Evolutionary conservation across 2,888 invertebrate genomes (phyloP).

Genomic region (Alitta virens): DNA sequence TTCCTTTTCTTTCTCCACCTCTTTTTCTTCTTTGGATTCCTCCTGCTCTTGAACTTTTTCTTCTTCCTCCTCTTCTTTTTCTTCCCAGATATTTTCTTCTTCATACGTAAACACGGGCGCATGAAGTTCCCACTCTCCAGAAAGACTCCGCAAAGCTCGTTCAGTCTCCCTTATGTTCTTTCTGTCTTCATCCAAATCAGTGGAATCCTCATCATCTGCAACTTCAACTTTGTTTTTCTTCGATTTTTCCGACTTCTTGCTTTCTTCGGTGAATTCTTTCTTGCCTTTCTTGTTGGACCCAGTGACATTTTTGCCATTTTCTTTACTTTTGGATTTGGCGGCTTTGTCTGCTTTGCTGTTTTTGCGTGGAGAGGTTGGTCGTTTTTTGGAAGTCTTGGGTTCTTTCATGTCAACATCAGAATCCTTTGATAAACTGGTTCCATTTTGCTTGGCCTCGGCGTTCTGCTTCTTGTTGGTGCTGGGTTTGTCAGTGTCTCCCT

Average conservation of each 20-base stretch:
- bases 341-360: constrained; percentile 7
- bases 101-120: constrained; percentile 27
- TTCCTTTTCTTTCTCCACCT: background rate
- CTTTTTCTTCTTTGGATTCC: background rate
- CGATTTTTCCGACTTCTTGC: background rate
- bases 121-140: constrained; percentile 66
- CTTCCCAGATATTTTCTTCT: constrained; percentile 3
- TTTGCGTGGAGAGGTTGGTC: constrained; percentile 11
- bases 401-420: constrained; percentile 12
- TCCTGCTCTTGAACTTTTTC: background rate
- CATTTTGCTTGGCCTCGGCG: background rate
- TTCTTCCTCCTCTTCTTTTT: constrained; percentile 1
- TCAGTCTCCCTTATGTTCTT: constrained; percentile 83
- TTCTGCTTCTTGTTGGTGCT: background rate
- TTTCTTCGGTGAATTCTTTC: background rate
- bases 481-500: background rate
- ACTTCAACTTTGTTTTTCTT: constrained; percentile 5
- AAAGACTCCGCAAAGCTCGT: constrained; percentile 81
- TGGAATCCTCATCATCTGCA: constrained; percentile 52
- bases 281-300: background rate
- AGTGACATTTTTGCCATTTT: background rate
- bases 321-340: constrained; percentile 6
- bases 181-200: constrained; percentile 67
- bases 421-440: background rate
- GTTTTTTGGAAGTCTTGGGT: background rate